Evolutionary conservation across 1,140 invertebrate genomes (phyloP), one percentile per base, ranked within the genome.

Genomic region (Drosophila arawakana): DNA sequence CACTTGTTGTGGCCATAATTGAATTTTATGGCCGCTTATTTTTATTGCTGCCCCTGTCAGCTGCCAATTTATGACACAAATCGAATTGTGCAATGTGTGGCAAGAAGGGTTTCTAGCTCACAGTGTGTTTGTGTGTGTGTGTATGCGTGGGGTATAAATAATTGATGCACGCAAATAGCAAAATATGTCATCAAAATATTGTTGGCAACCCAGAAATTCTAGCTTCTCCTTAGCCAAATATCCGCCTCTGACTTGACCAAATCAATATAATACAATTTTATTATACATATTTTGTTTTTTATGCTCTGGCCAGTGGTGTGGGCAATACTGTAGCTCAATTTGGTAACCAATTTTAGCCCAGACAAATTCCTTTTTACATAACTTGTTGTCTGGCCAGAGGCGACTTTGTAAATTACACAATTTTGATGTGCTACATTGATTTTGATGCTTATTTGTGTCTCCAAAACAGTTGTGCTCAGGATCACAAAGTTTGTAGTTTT

Each of bases 21-120:
- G 84, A 88, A 88, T 88, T 88, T 88, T 88, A 88, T 88, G 80
- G 77, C 73, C 84, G 84, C 84, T 89, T 88, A 88, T 89, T 88
- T 88, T 88, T 88, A 89, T 88, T 89, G 76, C 76, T 57, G 35
- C 34, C 65, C 15, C 79, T 49, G 73, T 78, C 84, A 78, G 77
- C 65, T 83, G 83, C 73, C 84, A 88, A 89, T 88, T 83, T 88
- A 88, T 83, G 80, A 72, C 80, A 89, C 73, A 86, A 88, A 86
- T 86, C 79, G 83, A 88, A 86, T 68, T 55, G 73, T 76, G 61
- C 39, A 57, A 41, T 47, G 52, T 49, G 30, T 47, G 10, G 37
- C 43, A 55, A 65, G 62, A 65, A 65, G 30, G 49, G 61, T 63
- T 63, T 13, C 18, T 18, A 8, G 11, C 13, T 35, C 39, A 2